A percentile compares a stretch with the other conserved stretches of the same genome.
Conservation (phyloP, 2,888 invertebrate genomes). For the Ophioninae sp. region DNA sequence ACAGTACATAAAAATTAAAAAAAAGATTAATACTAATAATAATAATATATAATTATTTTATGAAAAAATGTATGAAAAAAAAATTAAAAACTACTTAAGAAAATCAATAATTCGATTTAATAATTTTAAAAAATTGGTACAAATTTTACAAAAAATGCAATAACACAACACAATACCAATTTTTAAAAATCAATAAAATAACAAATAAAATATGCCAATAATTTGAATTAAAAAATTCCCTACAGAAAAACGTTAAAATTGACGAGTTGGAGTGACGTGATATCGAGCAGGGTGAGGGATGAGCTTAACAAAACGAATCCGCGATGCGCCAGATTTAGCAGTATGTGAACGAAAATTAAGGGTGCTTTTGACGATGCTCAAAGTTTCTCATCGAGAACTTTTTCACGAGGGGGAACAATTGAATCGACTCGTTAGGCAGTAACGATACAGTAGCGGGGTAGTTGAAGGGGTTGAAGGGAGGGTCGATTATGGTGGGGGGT, state of each 20-base stretch:
- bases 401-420: conserved; percentile 61
- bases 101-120: too few relatives aligned
- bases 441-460: conserved; percentile 34
- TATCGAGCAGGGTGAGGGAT: not conserved
- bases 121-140: too few relatives aligned
- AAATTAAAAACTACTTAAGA: too few relatives aligned
- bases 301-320: conserved; percentile 49
- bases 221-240: not conserved
- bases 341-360: conserved; percentile 61
- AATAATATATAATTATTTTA: too few relatives aligned
- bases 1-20: too few relatives aligned
- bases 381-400: conserved; percentile 61
- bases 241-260: not conserved
- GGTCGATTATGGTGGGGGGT: not conserved
- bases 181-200: too few relatives aligned
- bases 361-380: conserved; percentile 55
- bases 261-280: not conserved
- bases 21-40: too few relatives aligned
- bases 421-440: conserved; percentile 63
- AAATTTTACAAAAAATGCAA: too few relatives aligned
- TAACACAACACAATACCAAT: too few relatives aligned
- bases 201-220: too few relatives aligned
- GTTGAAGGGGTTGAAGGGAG: too few relatives aligned
- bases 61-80: too few relatives aligned
- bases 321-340: conserved; percentile 50